A percentile compares a stretch with the other conserved stretches of the same genome.
phyloP scores from a whole-genome alignment of 1,140 invertebrate species.

The Pararge aegeria region DNA sequence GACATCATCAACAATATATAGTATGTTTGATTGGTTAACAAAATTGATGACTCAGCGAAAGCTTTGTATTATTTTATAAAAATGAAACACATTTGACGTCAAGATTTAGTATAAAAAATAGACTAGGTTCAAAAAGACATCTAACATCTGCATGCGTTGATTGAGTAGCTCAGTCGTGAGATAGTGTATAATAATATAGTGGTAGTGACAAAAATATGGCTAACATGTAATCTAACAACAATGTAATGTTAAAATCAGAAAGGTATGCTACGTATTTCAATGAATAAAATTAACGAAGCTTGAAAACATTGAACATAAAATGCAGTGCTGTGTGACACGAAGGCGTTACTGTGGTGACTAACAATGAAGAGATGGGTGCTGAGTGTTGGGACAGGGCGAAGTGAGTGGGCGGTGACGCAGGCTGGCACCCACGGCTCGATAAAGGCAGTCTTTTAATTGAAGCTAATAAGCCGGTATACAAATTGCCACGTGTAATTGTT shows the following conservation, averaged over 20 bases:
- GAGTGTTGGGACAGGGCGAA: conserved; percentile 50
- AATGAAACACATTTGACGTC: neutral
- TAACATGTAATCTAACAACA: conserved; percentile 20
- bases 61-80: neutral
- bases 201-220: neutral
- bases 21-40: too few relatives aligned
- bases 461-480: conserved; percentile 65
- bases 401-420: conserved; percentile 56
- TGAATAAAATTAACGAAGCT: conserved; percentile 59
- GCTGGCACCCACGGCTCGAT: conserved; percentile 75
- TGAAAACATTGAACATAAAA: conserved; percentile 44
- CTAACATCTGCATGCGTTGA: conserved; percentile 63
- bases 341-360: conserved; percentile 55
- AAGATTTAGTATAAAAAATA: conserved; percentile 2
- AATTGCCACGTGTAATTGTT: conserved; percentile 55
- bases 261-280: conserved; percentile 8
- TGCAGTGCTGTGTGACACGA: conserved; percentile 59
- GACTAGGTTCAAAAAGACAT: conserved; percentile 35
- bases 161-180: conserved; percentile 17
- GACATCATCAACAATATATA: conserved; percentile 3
- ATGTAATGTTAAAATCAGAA: conserved; percentile 19
- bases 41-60: neutral
- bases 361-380: conserved; percentile 53
- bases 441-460: conserved; percentile 59
- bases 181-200: conserved; percentile 9